These are phyloP conservation scores for Lamellibrachia satsuma DNA, from an alignment of 2,888 invertebrate species.

Conservation along the genomic window DNA sequence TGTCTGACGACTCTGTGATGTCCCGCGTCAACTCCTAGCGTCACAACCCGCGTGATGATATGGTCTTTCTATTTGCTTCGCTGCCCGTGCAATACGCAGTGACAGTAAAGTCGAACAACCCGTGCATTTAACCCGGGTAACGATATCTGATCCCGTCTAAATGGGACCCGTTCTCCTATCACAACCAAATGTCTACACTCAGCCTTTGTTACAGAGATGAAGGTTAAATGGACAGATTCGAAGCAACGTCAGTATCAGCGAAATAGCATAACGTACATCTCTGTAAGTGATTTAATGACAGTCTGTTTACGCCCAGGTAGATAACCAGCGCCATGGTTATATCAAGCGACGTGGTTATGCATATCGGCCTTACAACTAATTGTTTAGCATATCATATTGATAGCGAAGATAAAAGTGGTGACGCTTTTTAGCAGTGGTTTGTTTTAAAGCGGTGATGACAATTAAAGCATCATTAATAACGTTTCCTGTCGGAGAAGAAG, in stretches of 20 bases:
- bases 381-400: background rate
- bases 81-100: background rate
- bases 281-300: no score
- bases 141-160: background rate
- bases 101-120: background rate
- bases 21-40: background rate
- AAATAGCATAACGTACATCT: background rate
- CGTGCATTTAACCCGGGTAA: background rate
- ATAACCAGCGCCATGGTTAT: no score
- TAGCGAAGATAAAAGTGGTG: background rate
- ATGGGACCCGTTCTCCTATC: background rate
- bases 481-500: background rate
- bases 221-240: background rate
- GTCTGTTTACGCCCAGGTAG: no score
- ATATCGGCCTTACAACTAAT: background rate
- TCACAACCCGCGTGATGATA: background rate
- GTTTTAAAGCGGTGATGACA: background rate
- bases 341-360: background rate
- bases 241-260: background rate
- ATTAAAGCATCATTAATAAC: background rate
- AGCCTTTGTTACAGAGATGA: background rate
- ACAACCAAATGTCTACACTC: background rate
- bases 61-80: background rate
- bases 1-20: background rate
- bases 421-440: background rate